phyloP scores from a whole-genome alignment of 2,113 vertebrate genomes.

The Bufo gargarizans region DNA sequence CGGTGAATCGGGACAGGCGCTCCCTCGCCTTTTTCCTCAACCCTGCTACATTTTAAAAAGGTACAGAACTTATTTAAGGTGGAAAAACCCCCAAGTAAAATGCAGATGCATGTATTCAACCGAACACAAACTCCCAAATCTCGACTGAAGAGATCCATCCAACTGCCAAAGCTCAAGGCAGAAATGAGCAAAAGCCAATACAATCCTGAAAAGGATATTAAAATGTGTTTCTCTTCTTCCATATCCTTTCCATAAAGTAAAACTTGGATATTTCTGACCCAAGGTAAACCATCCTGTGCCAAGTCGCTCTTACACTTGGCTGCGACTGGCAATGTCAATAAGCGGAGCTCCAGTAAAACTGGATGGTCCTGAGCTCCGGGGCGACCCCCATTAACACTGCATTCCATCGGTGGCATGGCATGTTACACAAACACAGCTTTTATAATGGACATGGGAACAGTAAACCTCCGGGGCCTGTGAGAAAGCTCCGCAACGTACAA shows the following conservation, averaged over 20 bases:
- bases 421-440: conserved; percentile 10
- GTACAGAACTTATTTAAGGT: background rate
- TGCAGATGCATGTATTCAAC: background rate
- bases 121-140: background rate
- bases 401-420: conserved; percentile 18
- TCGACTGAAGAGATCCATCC: background rate
- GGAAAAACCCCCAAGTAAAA: background rate
- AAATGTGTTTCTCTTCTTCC: background rate
- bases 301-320: background rate
- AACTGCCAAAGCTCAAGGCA: background rate
- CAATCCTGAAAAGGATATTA: background rate
- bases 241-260: background rate
- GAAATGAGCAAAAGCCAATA: background rate
- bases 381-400: background rate
- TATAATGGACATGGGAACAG: conserved; percentile 28
- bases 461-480: conserved; percentile 24
- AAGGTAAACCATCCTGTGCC: conserved; percentile 12
- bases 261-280: background rate
- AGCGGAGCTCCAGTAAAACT: background rate
- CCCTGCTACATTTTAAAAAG: too few species aligned
- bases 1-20: too few species aligned
- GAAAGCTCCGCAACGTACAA: background rate
- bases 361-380: background rate
- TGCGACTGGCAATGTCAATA: background rate
- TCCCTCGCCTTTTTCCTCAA: too few species aligned